Conservation (phyloP, 2,113 vertebrate genomes). For the Hemibagrus wyckioides region DNA sequence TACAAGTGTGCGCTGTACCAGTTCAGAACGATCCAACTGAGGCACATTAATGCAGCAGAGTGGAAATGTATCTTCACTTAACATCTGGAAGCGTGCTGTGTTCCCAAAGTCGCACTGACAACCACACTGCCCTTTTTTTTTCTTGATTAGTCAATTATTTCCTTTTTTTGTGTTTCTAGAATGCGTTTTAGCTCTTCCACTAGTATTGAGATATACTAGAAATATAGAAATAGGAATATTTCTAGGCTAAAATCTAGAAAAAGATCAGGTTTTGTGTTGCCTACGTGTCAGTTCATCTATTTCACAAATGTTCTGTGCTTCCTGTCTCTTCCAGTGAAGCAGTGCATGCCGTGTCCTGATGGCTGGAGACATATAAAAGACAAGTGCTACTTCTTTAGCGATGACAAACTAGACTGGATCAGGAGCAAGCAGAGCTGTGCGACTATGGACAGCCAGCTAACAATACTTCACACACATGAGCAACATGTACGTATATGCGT, state of each 20-base stretch:
- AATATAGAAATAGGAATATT: neutral
- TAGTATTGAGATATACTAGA: neutral
- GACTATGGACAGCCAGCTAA: constrained; percentile 59
- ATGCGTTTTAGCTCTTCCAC: neutral
- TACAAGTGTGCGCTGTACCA: neutral
- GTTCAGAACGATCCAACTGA: neutral
- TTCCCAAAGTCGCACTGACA: neutral
- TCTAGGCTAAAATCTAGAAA: neutral
- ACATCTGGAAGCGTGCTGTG: neutral
- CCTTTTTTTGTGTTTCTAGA: too few species aligned
- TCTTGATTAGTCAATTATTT: neutral
- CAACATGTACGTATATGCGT: constrained; percentile 54
- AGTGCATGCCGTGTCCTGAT: constrained; percentile 60
- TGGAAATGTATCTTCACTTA: neutral
- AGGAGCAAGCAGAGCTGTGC: constrained; percentile 60
- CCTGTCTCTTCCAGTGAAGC: constrained; percentile 39
- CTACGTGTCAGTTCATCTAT: neutral
- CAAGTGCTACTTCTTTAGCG: constrained; percentile 65
- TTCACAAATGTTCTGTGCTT: neutral
- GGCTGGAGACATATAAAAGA: constrained; percentile 52
- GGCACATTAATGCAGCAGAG: neutral
- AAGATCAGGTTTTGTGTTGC: neutral
- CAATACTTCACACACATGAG: constrained; percentile 60
- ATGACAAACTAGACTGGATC: constrained; percentile 61
- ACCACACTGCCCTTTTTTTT: neutral